Evolutionary conservation across 2,888 invertebrate species (phyloP).

Genomic region (Acanthosepion lycidas): DNA sequence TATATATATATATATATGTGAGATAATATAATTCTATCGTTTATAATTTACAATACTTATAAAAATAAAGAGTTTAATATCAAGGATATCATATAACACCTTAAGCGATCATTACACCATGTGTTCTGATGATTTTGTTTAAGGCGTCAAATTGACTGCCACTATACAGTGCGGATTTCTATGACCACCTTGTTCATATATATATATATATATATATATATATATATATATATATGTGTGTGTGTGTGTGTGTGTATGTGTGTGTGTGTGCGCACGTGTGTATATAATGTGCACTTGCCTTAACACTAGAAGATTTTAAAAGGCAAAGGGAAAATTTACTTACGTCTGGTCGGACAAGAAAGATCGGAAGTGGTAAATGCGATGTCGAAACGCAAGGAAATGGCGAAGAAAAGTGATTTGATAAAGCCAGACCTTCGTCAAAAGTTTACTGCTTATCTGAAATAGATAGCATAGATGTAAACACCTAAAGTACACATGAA

Average conservation of each 20-base stretch:
- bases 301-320: neutral
- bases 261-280: too few relatives aligned
- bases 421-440: neutral
- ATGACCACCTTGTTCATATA: too few relatives aligned
- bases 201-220: too few relatives aligned
- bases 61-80: too few relatives aligned
- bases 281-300: neutral
- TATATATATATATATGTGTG: neutral
- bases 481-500: neutral
- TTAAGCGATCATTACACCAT: too few relatives aligned
- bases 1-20: too few relatives aligned
- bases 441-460: neutral
- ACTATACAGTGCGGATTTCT: too few relatives aligned
- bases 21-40: too few relatives aligned
- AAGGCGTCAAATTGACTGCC: too few relatives aligned
- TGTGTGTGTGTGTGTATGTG: neutral
- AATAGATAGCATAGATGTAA: neutral
- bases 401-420: neutral
- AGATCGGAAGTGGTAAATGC: neutral
- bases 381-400: neutral
- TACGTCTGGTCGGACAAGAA: neutral
- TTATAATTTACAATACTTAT: too few relatives aligned
- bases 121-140: too few relatives aligned
- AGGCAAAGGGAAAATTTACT: neutral
- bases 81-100: too few relatives aligned